Conservation (phyloP, 2,888 invertebrate species). For the Tineola bisselliella region DNA sequence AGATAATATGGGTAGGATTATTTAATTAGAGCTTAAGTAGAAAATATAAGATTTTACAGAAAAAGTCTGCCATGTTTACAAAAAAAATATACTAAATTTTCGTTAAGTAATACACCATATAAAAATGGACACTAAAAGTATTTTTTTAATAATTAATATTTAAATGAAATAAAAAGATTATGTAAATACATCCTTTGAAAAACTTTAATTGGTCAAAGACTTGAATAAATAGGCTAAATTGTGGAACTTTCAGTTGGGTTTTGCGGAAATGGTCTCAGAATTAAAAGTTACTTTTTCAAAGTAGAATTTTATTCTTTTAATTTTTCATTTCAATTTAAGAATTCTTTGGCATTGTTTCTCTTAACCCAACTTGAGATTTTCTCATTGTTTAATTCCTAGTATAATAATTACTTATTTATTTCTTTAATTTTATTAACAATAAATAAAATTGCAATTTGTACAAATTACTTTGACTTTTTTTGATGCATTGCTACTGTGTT, state of each 20-base stretch:
- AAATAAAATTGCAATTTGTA: constrained; percentile 60
- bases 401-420: constrained; percentile 51
- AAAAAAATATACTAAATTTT: neutral
- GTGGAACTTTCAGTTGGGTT: constrained; percentile 67
- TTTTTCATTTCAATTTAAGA: neutral
- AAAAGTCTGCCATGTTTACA: constrained; percentile 5
- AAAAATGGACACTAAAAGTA: neutral
- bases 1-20: constrained; percentile 5
- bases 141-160: constrained; percentile 14
- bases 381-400: constrained; percentile 47
- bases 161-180: neutral
- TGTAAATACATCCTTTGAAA: constrained; percentile 4
- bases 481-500: constrained; percentile 9
- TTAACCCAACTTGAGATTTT: constrained; percentile 68
- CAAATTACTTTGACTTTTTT: constrained; percentile 45
- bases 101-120: neutral
- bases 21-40: constrained; percentile 6
- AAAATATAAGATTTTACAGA: neutral
- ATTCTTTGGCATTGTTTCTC: constrained; percentile 36
- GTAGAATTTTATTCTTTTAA: neutral
- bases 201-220: neutral
- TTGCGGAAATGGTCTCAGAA: constrained; percentile 35
- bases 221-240: constrained; percentile 10
- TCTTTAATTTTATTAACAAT: constrained; percentile 46
- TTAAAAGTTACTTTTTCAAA: neutral